phyloP scores from a whole-genome alignment of 2,797 vertebrate genomes.

The Danionella dracula region DNA sequence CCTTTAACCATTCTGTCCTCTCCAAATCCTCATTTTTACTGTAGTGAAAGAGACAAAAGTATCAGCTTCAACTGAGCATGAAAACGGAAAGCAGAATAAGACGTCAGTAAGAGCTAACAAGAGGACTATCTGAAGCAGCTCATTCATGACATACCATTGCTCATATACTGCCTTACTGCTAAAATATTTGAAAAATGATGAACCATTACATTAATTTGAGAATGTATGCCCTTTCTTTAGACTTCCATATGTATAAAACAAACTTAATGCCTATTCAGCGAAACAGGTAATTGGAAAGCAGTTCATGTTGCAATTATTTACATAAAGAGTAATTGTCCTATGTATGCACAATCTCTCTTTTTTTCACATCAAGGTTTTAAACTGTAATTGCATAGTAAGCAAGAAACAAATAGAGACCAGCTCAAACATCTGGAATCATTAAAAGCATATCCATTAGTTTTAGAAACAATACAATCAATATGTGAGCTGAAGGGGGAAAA shows the following conservation, averaged over 20 bases:
- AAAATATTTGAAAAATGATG: no score
- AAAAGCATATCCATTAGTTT: neutral
- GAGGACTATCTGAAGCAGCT: constrained; percentile 16
- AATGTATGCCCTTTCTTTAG: no score
- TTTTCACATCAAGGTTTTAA: no score
- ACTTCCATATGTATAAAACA: no score
- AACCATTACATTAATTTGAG: no score
- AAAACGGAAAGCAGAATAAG: constrained; percentile 25
- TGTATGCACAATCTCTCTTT: no score
- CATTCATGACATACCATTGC: constrained; percentile 9
- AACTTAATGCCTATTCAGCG: no score
- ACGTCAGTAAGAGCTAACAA: constrained; percentile 17
- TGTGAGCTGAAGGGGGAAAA: neutral
- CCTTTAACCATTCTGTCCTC: constrained; percentile 22
- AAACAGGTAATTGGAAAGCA: no score
- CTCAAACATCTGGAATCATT: neutral
- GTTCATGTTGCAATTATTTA: no score
- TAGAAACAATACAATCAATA: constrained; percentile 8
- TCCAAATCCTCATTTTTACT: constrained; percentile 22
- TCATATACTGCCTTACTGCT: no score
- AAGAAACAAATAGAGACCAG: neutral
- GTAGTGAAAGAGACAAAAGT: constrained; percentile 21
- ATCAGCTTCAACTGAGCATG: constrained; percentile 15
- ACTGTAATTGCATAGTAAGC: neutral
- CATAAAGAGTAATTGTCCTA: no score